Evolutionary conservation across 2,888 invertebrate genomes (phyloP).

Genomic region (Morpho helenor): DNA sequence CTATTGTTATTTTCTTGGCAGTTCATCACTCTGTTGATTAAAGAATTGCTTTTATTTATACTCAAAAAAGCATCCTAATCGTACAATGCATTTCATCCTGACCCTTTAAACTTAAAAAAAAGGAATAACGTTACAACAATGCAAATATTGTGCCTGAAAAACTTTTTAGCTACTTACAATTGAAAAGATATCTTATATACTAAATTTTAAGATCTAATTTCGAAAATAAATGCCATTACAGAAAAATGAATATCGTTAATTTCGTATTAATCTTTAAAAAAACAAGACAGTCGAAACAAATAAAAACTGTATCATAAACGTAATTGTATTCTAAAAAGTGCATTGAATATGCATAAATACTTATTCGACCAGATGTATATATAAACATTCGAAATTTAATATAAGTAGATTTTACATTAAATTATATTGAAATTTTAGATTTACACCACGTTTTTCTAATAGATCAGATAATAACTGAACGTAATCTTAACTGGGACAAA

Average conservation of each 20-base stretch:
- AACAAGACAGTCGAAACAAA: background rate
- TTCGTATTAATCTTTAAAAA: background rate
- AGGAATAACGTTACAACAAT: background rate
- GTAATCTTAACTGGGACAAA: conserved; percentile 14
- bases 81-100: background rate
- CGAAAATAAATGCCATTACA: conserved; percentile 58
- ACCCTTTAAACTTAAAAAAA: background rate
- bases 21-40: conserved; percentile 20
- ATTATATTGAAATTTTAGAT: conserved; percentile 10
- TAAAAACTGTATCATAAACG: background rate
- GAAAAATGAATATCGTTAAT: conserved; percentile 26
- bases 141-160: conserved; percentile 30
- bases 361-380: conserved; percentile 16
- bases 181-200: conserved; percentile 33
- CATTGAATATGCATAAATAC: conserved; percentile 13
- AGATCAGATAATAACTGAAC: conserved; percentile 4
- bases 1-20: conserved; percentile 26
- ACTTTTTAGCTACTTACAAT: conserved; percentile 30
- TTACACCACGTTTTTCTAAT: conserved; percentile 2
- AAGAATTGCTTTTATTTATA: conserved; percentile 18
- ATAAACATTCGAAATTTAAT: conserved; percentile 6
- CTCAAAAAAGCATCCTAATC: conserved; percentile 9
- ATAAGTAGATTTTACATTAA: conserved; percentile 22
- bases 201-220: conserved; percentile 45
- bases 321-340: conserved; percentile 3